Evolutionary conservation across 2,797 vertebrate species (phyloP), one percentile per base, ranked within the genome.

Genomic region (Pseudochromis fuscus): DNA sequence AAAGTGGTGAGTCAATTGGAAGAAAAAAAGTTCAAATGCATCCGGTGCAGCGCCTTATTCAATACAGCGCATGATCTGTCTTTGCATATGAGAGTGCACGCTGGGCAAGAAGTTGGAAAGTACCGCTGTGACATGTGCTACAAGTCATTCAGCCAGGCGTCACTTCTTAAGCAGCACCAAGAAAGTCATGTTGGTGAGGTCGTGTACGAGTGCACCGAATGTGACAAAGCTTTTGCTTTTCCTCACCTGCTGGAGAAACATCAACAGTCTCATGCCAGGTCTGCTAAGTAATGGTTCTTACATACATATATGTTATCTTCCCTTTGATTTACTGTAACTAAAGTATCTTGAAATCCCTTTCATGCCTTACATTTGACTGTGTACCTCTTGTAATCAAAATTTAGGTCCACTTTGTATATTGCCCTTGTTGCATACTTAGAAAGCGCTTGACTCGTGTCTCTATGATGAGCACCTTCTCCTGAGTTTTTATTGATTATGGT

Each of bases 191-290:
- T 95, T 1, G 95, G 95, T 0, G 90, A 95, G 78, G 90, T 95
- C 52, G 94, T 95, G 2, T 95, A 95, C 66, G 95, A 95, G 84
- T 95, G 95, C 81, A 93, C 91, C 7, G 94, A 95, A 81, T 95
- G 95, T 81, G 95, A 95, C 75, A 94, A 95, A 83, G 95, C 94
- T 1, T 95, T 95, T 82, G 94, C 94, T 79, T 95, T 94, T 79
- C 93, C 91, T 60, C 89, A 94, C 63, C 89, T 95, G 18, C 83
- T 95, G 71, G 93, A 94, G 42, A 83, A 94, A 79, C 95, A 95
- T 83, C 94, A 94, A 65, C 79, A 79, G 52, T 90, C 82, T 64
- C 94, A 95, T 76, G 79, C 59, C 50, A 73, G 42, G 44, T 68
- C 85, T 44, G 79, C 86, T 46, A 49, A 75, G 70, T 84, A 83